A percentile compares a stretch with the other conserved stretches of the same genome.
Evolutionary conservation across 2,113 vertebrate genomes (phyloP).

Genomic region (Sula dactylatra): DNA sequence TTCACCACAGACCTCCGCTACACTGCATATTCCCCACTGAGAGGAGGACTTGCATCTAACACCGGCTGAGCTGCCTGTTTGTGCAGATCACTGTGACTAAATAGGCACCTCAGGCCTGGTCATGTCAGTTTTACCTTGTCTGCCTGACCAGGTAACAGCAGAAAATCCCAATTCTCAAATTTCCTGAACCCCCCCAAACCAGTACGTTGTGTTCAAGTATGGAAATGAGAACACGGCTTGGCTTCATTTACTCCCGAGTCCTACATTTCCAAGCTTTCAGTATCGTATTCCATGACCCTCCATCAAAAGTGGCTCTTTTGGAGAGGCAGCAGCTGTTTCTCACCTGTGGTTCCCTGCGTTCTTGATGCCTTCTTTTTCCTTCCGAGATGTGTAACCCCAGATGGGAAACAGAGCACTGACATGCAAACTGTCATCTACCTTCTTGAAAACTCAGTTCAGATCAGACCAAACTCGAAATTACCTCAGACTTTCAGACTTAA

Average conservation of each 20-base stretch:
- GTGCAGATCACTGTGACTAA: background rate
- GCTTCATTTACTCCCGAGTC: background rate
- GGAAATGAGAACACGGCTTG: accelerated
- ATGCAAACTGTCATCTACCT: background rate
- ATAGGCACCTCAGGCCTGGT: background rate
- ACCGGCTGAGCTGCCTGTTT: accelerated
- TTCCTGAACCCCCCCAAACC: no score
- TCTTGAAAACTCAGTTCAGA: background rate
- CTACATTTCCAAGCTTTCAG: background rate
- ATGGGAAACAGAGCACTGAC: background rate
- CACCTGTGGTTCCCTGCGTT: background rate
- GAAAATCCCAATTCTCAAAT: background rate
- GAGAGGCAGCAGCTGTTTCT: background rate
- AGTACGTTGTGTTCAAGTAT: background rate
- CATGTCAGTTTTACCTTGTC: background rate
- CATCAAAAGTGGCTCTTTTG: background rate
- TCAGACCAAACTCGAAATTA: background rate
- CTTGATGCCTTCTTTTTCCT: background rate
- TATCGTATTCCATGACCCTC: background rate
- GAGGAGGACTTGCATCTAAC: background rate
- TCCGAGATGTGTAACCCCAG: background rate
- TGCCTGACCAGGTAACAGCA: background rate
- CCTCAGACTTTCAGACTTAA: background rate
- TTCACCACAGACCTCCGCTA: background rate
- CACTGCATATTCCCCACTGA: accelerated